Conservation (phyloP, 2,113 vertebrate genomes). For the Plectropomus leopardus region DNA sequence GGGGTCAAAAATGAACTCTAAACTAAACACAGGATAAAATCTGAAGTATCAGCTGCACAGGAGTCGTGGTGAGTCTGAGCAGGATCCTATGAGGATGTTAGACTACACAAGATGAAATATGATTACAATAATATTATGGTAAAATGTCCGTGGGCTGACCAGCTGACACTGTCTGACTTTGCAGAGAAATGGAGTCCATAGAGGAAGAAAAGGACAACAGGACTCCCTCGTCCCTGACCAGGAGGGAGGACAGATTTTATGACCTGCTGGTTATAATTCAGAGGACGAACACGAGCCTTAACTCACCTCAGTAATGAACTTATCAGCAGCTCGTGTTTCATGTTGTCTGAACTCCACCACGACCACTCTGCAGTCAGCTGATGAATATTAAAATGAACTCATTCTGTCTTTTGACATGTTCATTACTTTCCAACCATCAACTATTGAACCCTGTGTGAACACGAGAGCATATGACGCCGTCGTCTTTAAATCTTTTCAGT, state of each 20-base stretch:
- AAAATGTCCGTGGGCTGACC: not conserved
- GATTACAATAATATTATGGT: constrained; percentile 12
- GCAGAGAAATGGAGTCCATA: not conserved
- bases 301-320: constrained; percentile 54
- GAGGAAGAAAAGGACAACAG: constrained; percentile 5
- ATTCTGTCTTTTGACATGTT: constrained; percentile 15
- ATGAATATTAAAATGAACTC: constrained; percentile 42
- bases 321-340: constrained; percentile 48
- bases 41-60: not conserved
- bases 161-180: constrained; percentile 14
- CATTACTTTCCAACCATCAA: constrained; percentile 18
- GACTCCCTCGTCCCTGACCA: constrained; percentile 12
- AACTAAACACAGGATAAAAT: not conserved
- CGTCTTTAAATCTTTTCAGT: constrained; percentile 27
- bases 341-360: constrained; percentile 5
- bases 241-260: constrained; percentile 34
- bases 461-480: not conserved
- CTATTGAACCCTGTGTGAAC: not conserved
- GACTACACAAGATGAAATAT: constrained; percentile 14
- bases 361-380: not conserved
- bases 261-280: constrained; percentile 57
- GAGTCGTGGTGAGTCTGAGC: not conserved
- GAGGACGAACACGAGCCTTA: constrained; percentile 1
- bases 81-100: not conserved
- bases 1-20: not conserved